phyloP scores from a whole-genome alignment of 2,888 invertebrate genomes.

The Glaucopsyche alexis region DNA sequence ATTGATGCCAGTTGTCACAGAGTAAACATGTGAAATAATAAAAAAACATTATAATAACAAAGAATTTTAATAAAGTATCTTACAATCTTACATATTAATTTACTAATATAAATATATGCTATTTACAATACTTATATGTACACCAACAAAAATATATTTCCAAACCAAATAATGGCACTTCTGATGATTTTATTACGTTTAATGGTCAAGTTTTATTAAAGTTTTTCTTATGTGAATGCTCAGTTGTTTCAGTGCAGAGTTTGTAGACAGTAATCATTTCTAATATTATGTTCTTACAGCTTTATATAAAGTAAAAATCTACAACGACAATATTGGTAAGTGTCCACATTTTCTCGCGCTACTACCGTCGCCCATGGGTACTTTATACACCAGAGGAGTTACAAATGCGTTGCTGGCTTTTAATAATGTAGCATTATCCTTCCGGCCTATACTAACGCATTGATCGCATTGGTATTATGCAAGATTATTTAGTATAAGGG shows the following conservation, averaged over 20 bases:
- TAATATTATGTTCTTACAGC: background rate
- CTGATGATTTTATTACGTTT: background rate
- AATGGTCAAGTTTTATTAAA: background rate
- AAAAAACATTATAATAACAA: slow-evolving; percentile 58
- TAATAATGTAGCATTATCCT: too few species aligned
- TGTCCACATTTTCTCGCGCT: too few species aligned
- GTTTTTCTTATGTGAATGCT: background rate
- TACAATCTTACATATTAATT: slow-evolving; percentile 55
- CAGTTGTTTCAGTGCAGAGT: background rate
- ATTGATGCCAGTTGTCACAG: background rate
- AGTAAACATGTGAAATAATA: slow-evolving; percentile 37
- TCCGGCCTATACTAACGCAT: too few species aligned
- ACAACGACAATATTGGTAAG: background rate
- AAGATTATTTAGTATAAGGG: too few species aligned
- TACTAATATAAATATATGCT: slow-evolving; percentile 52
- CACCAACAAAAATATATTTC: slow-evolving; percentile 32
- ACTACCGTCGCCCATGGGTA: too few species aligned
- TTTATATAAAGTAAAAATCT: background rate
- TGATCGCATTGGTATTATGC: too few species aligned
- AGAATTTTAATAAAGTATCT: slow-evolving; percentile 73
- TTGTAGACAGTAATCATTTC: background rate
- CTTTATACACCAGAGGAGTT: too few species aligned
- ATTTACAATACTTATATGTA: slow-evolving; percentile 47
- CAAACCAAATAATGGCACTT: slow-evolving; percentile 33
- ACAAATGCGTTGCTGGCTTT: too few species aligned